These are phyloP conservation scores for Gallinago paraguaiae DNA, from an alignment of 2,113 vertebrate genomes.

Conservation along the genomic window DNA sequence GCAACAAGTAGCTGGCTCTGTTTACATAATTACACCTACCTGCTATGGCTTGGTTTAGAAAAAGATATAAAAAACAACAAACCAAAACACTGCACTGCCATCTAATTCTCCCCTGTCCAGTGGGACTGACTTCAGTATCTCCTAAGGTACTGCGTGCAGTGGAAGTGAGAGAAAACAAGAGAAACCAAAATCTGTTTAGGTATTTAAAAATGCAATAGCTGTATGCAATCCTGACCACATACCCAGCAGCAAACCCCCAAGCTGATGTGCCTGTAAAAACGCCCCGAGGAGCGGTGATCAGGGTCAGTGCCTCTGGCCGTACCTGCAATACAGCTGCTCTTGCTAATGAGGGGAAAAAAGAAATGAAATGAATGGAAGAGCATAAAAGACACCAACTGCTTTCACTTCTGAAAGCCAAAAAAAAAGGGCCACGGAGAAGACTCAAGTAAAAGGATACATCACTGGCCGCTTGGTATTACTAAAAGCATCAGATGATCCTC, in stretches of 20 bases:
- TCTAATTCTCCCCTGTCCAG: background rate
- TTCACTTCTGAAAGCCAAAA: background rate
- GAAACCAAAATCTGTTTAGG: background rate
- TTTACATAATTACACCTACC: background rate
- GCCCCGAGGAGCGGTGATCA: background rate
- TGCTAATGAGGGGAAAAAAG: rapidly evolving
- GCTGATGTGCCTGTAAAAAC: background rate
- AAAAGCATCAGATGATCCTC: background rate
- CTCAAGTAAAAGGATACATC: background rate
- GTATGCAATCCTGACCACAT: background rate
- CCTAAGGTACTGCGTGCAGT: background rate
- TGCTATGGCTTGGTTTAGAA: background rate
- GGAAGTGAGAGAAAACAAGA: background rate
- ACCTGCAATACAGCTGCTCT: background rate
- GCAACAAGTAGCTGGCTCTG: constrained; percentile 2
- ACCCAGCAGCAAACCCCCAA: background rate
- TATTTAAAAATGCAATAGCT: background rate
- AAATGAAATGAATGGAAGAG: background rate
- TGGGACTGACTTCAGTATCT: background rate
- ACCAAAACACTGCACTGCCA: background rate
- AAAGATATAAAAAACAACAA: background rate
- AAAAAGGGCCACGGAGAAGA: background rate
- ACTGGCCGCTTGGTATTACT: background rate
- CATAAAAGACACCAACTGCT: background rate
- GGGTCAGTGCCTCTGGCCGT: background rate